Evolutionary conservation across 2,797 vertebrate genomes (phyloP), one percentile per base, ranked within the genome.

Genomic region (Luscinia luscinia): DNA sequence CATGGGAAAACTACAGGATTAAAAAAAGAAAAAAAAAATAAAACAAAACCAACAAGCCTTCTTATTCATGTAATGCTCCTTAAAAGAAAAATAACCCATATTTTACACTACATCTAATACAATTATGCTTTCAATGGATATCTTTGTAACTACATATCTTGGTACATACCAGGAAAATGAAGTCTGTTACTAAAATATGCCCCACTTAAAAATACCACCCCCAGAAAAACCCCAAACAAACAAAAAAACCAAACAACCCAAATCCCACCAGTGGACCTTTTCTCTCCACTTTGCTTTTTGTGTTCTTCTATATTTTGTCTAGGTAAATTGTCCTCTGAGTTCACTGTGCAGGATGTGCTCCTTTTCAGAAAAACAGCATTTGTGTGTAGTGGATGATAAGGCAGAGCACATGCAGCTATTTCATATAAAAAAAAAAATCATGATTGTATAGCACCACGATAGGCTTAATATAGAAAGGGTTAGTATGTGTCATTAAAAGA

Each of bases 401-500:
- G 77, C 66, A 92, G 75, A 96, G 75, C 2, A 0, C 43, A 81
- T 27, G 30, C 34, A 38, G 52, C 34, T 96, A 81, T 90, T 97
- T 94, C 49, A 68, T 51, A 88, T 36, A 95, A 94, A 78, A 32
- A 38, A 27, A 32, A 34, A 84, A 59, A 32, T 69, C n/a, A 48
- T 87, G 86, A 81, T 80, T 93, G 55, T 94, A 89, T 90, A 83
- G 48, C 63, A 82, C 76, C 55, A 46, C 0, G 36, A 93, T 83
- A 87, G 61, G 58, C 79, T 98, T 97, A 96, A 96, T 95, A 97
- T 93, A 98, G 96, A 98, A 98, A 98, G 96, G 97, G 94, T 98
- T 98, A 97, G 96, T 93, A 84, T 84, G 94, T 93, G 97, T 97
- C 96, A 96, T 98, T 98, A 98, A 98, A 98, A 98, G 98, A 98